phyloP scores from a whole-genome alignment of 1,140 invertebrate genomes.

The Drosophila ambigua region DNA sequence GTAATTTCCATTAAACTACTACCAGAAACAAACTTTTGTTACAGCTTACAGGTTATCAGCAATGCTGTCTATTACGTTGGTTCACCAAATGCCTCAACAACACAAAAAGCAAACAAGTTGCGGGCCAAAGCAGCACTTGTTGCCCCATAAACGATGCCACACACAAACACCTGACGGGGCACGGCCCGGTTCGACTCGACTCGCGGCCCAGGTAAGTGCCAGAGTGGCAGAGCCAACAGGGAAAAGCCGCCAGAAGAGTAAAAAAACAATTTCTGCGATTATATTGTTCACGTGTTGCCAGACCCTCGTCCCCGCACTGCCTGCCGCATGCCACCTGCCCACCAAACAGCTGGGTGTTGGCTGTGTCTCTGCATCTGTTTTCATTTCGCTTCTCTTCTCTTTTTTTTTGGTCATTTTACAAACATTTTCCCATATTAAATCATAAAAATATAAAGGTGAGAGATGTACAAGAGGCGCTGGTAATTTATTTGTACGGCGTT shows the following conservation, averaged over 20 bases:
- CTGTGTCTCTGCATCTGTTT: constrained; percentile 43
- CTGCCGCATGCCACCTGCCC: constrained; percentile 9
- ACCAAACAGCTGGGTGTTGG: background rate
- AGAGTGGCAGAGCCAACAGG: constrained; percentile 33
- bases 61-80: constrained; percentile 14
- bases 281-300: constrained; percentile 59
- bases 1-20: background rate
- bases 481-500: constrained; percentile 34
- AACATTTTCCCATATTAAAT: constrained; percentile 63
- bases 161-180: constrained; percentile 15
- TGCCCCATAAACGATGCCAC: constrained; percentile 41
- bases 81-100: constrained; percentile 4
- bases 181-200: constrained; percentile 6
- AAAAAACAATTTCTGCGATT: constrained; percentile 51
- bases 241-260: constrained; percentile 17
- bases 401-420: constrained; percentile 39
- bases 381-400: constrained; percentile 4
- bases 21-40: too few species aligned
- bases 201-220: constrained; percentile 41
- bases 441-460: constrained; percentile 54
- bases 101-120: constrained; percentile 39
- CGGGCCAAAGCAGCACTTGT: constrained; percentile 48
- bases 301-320: background rate
- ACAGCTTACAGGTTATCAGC: constrained; percentile 8
- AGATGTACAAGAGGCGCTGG: constrained; percentile 35